Evolutionary conservation across 2,888 invertebrate genomes (phyloP).

Genomic region (Alloplasta piceator): DNA sequence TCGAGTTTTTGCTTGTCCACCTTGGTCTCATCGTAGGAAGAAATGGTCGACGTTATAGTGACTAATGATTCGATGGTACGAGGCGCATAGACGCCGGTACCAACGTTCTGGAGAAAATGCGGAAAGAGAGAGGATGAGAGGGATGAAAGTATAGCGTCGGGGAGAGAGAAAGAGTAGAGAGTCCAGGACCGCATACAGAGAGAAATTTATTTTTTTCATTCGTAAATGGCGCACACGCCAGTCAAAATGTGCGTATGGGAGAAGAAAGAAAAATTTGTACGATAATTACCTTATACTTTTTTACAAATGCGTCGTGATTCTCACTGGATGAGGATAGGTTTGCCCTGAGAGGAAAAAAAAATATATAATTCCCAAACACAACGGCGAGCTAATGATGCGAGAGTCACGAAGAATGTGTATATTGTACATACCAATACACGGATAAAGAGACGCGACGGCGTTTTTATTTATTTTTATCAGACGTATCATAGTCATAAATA

Average conservation of each 20-base stretch:
- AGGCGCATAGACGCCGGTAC: conserved; percentile 49
- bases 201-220: conserved; percentile 58
- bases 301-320: neutral
- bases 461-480: too few species aligned
- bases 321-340: conserved; percentile 18
- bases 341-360: conserved; percentile 24
- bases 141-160: conserved; percentile 68
- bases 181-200: conserved; percentile 64
- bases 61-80: conserved; percentile 76
- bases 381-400: conserved; percentile 59
- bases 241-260: neutral
- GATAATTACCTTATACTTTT: conserved; percentile 46
- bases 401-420: conserved; percentile 25
- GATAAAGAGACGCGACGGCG: too few species aligned
- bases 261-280: conserved; percentile 23
- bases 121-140: conserved; percentile 63
- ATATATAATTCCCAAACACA: conserved; percentile 45
- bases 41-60: conserved; percentile 74
- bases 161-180: conserved; percentile 65
- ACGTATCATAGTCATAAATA: neutral
- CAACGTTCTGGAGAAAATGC: conserved; percentile 55
- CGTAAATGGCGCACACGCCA: conserved; percentile 22
- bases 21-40: conserved; percentile 48
- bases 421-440: too few species aligned
- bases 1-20: conserved; percentile 69